A percentile compares a stretch with the other conserved stretches of the same genome.
Evolutionary conservation across 2,113 vertebrate species (phyloP).

Genomic region (Mystacornis crossleyi): DNA sequence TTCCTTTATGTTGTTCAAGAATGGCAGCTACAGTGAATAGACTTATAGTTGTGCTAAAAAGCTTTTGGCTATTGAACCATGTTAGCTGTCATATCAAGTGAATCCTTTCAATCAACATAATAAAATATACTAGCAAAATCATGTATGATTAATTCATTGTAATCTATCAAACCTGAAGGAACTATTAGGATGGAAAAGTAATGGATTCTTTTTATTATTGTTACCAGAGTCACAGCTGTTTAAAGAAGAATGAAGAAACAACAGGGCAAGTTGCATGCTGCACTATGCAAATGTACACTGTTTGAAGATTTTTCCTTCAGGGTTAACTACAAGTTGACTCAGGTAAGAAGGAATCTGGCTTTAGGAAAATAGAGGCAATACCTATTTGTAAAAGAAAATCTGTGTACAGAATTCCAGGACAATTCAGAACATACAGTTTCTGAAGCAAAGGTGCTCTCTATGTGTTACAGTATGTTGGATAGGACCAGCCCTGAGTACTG

Average conservation of each 20-base stretch:
- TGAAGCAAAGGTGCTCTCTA: background rate
- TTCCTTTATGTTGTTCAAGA: conserved; percentile 19
- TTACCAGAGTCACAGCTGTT: conserved; percentile 22
- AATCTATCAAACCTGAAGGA: conserved; percentile 56
- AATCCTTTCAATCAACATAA: conserved; percentile 35
- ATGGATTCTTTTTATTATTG: conserved; percentile 45
- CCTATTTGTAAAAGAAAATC: background rate
- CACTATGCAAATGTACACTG: background rate
- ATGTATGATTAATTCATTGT: conserved; percentile 48
- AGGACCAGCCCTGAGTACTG: background rate
- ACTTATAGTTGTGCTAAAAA: conserved; percentile 5
- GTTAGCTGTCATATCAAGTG: conserved; percentile 55
- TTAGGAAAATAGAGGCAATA: background rate
- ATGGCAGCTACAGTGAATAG: conserved; percentile 6
- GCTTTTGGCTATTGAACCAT: conserved; percentile 23
- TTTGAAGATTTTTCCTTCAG: background rate
- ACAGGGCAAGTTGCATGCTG: background rate
- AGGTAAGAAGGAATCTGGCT: background rate
- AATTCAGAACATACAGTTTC: background rate
- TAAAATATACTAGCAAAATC: conserved; percentile 56
- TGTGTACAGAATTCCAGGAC: background rate
- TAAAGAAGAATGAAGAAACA: background rate
- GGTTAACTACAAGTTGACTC: background rate
- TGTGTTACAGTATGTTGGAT: background rate
- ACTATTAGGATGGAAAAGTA: background rate